A percentile compares a stretch with the other conserved stretches of the same genome.
These are phyloP conservation scores for Oceanites oceanicus DNA, from an alignment of 2,113 vertebrate species.

Conservation along the genomic window DNA sequence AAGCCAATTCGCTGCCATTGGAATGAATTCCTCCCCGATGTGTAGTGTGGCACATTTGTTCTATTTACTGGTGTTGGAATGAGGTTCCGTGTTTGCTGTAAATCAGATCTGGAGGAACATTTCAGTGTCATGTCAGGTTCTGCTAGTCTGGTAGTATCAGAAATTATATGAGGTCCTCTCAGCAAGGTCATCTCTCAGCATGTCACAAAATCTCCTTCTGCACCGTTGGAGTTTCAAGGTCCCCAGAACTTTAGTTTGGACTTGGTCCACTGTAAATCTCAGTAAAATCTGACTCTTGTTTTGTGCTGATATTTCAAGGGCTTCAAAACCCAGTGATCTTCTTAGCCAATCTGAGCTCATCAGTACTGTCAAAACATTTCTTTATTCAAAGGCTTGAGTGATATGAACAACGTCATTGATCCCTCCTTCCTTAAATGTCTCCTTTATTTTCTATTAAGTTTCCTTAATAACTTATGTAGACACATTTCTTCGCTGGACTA, in stretches of 20 bases:
- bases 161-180: neutral
- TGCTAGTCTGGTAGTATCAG: neutral
- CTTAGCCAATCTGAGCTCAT: neutral
- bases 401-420: neutral
- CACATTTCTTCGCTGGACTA: neutral
- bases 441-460: neutral
- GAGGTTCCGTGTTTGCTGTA: neutral
- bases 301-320: slow-evolving; percentile 15
- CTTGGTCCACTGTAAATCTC: neutral
- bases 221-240: neutral
- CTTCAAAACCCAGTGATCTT: neutral
- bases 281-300: neutral
- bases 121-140: slow-evolving; percentile 22
- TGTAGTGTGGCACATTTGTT: neutral
- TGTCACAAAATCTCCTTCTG: neutral
- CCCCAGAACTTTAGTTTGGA: neutral
- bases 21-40: slow-evolving; percentile 21
- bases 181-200: neutral
- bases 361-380: neutral
- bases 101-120: slow-evolving; percentile 17
- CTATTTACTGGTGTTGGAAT: slow-evolving; percentile 2
- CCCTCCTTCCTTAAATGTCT: neutral
- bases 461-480: neutral
- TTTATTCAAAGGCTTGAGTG: slow-evolving; percentile 8
- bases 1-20: neutral